These are phyloP conservation scores for Lasaia peninsularis DNA, from an alignment of 1,140 invertebrate genomes.

Conservation along the genomic window DNA sequence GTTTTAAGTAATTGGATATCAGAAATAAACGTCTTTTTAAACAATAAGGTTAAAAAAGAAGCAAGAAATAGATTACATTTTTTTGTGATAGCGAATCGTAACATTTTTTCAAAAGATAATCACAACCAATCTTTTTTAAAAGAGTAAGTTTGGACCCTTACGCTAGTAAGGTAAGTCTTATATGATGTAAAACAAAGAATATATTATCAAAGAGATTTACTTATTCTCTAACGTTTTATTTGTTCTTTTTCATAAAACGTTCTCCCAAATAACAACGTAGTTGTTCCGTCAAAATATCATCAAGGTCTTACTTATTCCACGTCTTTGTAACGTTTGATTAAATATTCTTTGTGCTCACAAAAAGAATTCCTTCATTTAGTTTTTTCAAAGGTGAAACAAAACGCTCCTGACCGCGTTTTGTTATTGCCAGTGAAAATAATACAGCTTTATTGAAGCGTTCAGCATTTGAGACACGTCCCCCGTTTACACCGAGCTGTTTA, in stretches of 20 bases:
- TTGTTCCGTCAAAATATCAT: background rate
- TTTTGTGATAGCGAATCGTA: too few species aligned
- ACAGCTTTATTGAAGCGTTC: slow-evolving; percentile 45
- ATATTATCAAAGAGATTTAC: slow-evolving; percentile 1
- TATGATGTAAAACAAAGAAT: background rate
- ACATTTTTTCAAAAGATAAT: too few species aligned
- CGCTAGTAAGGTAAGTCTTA: too few species aligned
- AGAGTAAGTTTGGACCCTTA: too few species aligned
- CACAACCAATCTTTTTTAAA: too few species aligned
- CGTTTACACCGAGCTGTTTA: slow-evolving; percentile 69
- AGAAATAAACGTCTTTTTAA: too few species aligned
- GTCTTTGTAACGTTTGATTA: slow-evolving; percentile 21
- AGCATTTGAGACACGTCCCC: slow-evolving; percentile 59
- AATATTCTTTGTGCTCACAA: slow-evolving; percentile 10
- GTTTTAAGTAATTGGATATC: too few species aligned
- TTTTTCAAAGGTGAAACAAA: slow-evolving; percentile 23
- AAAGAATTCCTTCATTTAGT: slow-evolving; percentile 13
- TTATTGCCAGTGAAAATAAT: slow-evolving; percentile 57
- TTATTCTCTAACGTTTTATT: background rate
- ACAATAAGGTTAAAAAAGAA: too few species aligned
- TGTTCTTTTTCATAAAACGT: background rate
- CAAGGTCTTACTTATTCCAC: slow-evolving; percentile 6
- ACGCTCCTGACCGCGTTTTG: slow-evolving; percentile 29
- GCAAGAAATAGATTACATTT: too few species aligned
- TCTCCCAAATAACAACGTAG: background rate